Conservation (phyloP, 2,113 vertebrate species). For the Struthio camelus region DNA sequence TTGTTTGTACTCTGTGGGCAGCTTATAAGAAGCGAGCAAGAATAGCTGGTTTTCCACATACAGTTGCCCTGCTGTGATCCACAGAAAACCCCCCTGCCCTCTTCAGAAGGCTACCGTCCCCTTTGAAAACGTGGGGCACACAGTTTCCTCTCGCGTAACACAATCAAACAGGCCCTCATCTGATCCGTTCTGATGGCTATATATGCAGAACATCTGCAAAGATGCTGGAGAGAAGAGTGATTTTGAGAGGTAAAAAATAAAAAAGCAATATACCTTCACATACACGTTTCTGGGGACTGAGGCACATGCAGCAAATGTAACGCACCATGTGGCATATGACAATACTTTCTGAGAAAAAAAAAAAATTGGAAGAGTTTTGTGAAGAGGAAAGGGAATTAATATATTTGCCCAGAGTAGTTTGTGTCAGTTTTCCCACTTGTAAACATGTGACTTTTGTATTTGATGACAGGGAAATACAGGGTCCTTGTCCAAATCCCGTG, state of each 20-base stretch:
- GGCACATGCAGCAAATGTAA: not conserved
- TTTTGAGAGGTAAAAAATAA: not conserved
- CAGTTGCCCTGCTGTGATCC: conserved; percentile 33
- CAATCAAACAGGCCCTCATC: not conserved
- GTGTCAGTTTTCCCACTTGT: conserved; percentile 22
- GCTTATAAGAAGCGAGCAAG: conserved; percentile 35
- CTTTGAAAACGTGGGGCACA: not conserved
- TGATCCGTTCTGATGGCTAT: not conserved
- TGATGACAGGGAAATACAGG: conserved; percentile 4
- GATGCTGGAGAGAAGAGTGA: not conserved
- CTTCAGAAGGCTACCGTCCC: not conserved
- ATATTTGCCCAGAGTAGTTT: not conserved
- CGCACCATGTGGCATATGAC: no score
- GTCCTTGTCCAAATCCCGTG: not conserved
- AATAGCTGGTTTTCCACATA: conserved; percentile 34
- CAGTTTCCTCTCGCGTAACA: not conserved
- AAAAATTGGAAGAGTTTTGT: not conserved
- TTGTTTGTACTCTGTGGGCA: conserved; percentile 63
- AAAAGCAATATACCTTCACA: not conserved
- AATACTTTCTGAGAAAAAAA: not conserved
- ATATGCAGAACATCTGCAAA: not conserved
- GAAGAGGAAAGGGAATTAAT: not conserved
- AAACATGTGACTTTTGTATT: conserved; percentile 15
- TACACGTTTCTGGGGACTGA: not conserved
- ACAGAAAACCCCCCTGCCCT: not conserved